Evolutionary conservation across 2,113 vertebrate species (phyloP).

Genomic region (Microcebus tavaratra): DNA sequence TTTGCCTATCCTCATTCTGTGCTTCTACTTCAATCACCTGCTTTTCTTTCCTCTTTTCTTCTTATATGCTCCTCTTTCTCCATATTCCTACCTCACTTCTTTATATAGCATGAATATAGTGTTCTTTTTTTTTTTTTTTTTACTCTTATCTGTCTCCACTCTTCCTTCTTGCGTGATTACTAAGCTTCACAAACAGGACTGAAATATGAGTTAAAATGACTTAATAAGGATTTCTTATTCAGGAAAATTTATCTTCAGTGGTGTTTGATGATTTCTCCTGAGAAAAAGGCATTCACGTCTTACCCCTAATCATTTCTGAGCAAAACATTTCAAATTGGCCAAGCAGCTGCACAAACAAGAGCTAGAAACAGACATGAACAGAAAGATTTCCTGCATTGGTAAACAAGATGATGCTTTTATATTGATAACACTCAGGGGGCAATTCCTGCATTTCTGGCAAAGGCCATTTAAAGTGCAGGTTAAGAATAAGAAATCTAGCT

Average conservation of each 20-base stretch:
- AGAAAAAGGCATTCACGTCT: slow-evolving; percentile 43
- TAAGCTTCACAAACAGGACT: not conserved
- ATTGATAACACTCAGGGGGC: slow-evolving; percentile 6
- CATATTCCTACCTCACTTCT: not conserved
- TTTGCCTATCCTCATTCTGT: not conserved
- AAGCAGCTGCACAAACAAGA: slow-evolving; percentile 21
- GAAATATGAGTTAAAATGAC: slow-evolving; percentile 32
- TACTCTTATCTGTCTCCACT: not conserved
- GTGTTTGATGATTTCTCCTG: slow-evolving; percentile 45
- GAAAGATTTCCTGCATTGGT: slow-evolving; percentile 14
- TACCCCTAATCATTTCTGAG: slow-evolving; percentile 14
- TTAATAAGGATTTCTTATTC: slow-evolving; percentile 59
- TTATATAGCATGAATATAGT: not conserved
- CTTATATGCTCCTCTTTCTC: not conserved
- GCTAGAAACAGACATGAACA: slow-evolving; percentile 23
- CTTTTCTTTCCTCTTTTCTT: not conserved
- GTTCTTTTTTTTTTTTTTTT: not conserved
- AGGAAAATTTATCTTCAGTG: slow-evolving; percentile 26
- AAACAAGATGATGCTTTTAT: slow-evolving; percentile 59
- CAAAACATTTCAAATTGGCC: slow-evolving; percentile 64
- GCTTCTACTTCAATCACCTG: not conserved
- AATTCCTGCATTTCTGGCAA: slow-evolving; percentile 38
- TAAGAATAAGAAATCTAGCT: slow-evolving; percentile 29
- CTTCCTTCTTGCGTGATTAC: slow-evolving; percentile 26
- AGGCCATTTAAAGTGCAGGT: slow-evolving; percentile 52